Conservation (phyloP, 2,113 vertebrate species). For the Orientallactaga bullata region DNA sequence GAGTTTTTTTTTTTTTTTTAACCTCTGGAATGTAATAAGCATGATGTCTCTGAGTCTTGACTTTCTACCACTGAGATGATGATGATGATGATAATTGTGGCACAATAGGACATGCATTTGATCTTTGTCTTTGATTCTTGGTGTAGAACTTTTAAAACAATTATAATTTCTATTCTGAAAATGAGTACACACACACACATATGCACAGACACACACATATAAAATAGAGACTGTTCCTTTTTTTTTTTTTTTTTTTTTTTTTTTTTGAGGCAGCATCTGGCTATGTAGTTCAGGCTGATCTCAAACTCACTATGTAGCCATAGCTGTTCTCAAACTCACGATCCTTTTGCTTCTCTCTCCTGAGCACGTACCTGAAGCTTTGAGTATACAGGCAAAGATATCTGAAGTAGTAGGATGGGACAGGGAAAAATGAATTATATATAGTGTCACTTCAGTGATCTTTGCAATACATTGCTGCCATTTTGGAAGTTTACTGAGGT, state of each 20-base stretch:
- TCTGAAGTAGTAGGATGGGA: neutral
- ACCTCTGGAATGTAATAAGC: neutral
- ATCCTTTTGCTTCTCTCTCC: neutral
- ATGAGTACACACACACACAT: neutral
- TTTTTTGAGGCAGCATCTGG: neutral
- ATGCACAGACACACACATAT: no score
- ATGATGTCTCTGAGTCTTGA: neutral
- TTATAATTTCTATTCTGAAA: neutral
- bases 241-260: neutral
- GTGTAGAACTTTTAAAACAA: neutral
- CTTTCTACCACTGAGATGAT: neutral
- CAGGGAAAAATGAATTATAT: neutral
- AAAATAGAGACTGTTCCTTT: no score
- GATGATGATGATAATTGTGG: neutral
- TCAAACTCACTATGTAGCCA: neutral
- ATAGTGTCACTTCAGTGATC: neutral
- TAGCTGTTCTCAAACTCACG: neutral
- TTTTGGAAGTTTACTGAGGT: neutral
- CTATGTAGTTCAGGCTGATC: neutral
- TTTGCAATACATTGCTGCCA: neutral
- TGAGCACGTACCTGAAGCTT: neutral
- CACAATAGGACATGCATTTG: neutral
- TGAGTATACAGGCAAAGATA: neutral
- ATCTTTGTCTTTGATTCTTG: neutral
- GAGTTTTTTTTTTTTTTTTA: conserved; percentile 1